Evolutionary conservation across 2,888 invertebrate genomes (phyloP), one percentile per base, ranked within the genome.

Genomic region (Diachrysia chrysitis): DNA sequence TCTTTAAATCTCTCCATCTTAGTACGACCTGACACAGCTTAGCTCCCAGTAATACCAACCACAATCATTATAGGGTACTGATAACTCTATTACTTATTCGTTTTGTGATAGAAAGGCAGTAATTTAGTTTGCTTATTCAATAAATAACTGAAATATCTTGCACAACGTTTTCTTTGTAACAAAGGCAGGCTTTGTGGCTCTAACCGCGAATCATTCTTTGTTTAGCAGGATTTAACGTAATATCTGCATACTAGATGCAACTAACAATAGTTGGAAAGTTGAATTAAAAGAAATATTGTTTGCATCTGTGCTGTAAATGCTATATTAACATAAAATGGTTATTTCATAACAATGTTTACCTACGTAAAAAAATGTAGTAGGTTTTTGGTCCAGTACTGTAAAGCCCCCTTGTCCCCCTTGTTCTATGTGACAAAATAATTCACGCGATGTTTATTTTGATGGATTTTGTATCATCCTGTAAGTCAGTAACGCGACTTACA

Each of bases 61-160:
- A 57, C 61, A 51, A 46, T 56, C 54, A 65, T 51, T 29, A 42
- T 56, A 67, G 29, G 58, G 17, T 58, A 63, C 54, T 48, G 14
- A 70, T 66, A 76, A 62, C 10, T 65, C 53, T 62, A 58, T 64
- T 58, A 56, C 32, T 63, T 17, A n/a, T 14, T 53, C 58, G 19
- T 58, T 72, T 69, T 63, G 63, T 57, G 25, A 59, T 66, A 58
- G 59, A 69, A 66, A 69, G 42, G 63, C 57, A 61, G 55, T 79
- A 35, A 79, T 72, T 72, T 59, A 29, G 48, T 59, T 65, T 53
- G 54, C 23, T 59, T 58, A 66, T 69, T 71, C 60, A 73, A 65
- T 71, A 62, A 58, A 25, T 63, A 19, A 58, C 56, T 61, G 29
- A 69, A 69, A 64, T 63, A 54, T 42, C 17, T 65, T 63, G 58